Evolutionary conservation across 2,888 invertebrate species (phyloP).

Genomic region (Xiphydria camelus): DNA sequence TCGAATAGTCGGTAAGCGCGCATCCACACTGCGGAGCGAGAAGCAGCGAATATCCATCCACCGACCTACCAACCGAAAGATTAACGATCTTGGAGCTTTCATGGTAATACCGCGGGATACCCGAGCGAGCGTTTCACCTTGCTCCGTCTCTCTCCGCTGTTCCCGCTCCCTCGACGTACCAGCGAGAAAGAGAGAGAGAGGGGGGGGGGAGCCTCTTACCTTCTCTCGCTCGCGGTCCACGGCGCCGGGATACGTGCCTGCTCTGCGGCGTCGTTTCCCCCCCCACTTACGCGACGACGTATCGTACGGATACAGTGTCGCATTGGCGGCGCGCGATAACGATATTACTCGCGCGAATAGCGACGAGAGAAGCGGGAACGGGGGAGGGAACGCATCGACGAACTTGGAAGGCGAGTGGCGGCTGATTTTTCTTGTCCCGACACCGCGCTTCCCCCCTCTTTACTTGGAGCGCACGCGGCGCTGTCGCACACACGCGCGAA

Average conservation of each 20-base stretch:
- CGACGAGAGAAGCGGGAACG: conserved; percentile 17
- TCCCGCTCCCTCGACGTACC: too few relatives aligned
- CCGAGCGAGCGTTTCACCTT: too few relatives aligned
- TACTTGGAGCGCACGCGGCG: conserved; percentile 2
- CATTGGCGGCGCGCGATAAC: neutral
- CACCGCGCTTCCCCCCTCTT: conserved; percentile 21
- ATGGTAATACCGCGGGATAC: conserved; percentile 30
- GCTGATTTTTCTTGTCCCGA: conserved; percentile 37
- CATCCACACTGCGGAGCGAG: conserved; percentile 12
- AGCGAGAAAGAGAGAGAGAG: too few relatives aligned
- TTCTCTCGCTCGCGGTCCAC: neutral
- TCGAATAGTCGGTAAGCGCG: conserved; percentile 12
- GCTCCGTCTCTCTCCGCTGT: too few relatives aligned
- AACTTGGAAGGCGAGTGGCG: conserved; percentile 36
- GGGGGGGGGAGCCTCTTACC: too few relatives aligned
- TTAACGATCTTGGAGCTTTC: conserved; percentile 43
- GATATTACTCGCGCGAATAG: conserved; percentile 1
- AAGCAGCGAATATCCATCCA: conserved; percentile 15
- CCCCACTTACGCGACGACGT: neutral
- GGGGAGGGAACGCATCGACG: conserved; percentile 28
- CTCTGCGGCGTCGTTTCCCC: too few relatives aligned
- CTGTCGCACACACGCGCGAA: conserved; percentile 5
- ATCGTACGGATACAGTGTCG: too few relatives aligned
- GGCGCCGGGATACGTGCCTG: too few relatives aligned
- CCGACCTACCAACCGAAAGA: conserved; percentile 34